Base-by-base conservation (phyloP, 2,113 vertebrate genomes). In the Eonycteris spelaea region DNA sequence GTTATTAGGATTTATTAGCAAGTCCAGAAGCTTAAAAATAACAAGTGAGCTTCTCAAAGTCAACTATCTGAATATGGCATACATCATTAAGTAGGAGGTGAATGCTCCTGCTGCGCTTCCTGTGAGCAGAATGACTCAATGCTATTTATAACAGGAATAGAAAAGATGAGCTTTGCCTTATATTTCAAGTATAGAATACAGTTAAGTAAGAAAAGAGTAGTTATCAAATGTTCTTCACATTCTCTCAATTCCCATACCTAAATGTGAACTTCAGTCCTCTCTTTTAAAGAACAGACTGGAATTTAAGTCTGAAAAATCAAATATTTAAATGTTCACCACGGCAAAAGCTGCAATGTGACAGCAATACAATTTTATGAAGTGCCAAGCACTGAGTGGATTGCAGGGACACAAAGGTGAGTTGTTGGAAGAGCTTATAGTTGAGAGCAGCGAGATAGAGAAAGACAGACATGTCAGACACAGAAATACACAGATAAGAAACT, bases 231-330 rank as follows among this genome's bases (percentile, higher is more conserved):
- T 24, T 91, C n/a, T 82, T 33, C 48, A 24, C 13, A 87, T 86
- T 1, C 43, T 82, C 59, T 92, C 40, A 57, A 74, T 67, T 33
- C 48, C 75, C 67, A 82, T 45, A 74, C 24, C 19, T 63, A 91
- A 35, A 33, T 22, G 48, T 14, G 14, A 84, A 84, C 38, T 59
- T 67, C 10, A 24, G 35, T 21, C 30, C 12, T 91, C n/a, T 43
- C 35, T 26, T 71, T 79, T 71, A 78, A 71, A 86, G 63, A 55
- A 73, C 0, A 79, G 3, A 65, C 30, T 74, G 35, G 22, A 79
- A 90, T 68, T 71, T 67, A 71, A 88, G 30, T 86, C 7, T 74
- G 68, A 86, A 93, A 93, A 71, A 86, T n/a, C 33, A 90, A 78
- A 90, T 45, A 93, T 18, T 90, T 65, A 51, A 86, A 79, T 7